Evolutionary conservation across 1,140 invertebrate species (phyloP).

Genomic region (Drosophila nebulosa): DNA sequence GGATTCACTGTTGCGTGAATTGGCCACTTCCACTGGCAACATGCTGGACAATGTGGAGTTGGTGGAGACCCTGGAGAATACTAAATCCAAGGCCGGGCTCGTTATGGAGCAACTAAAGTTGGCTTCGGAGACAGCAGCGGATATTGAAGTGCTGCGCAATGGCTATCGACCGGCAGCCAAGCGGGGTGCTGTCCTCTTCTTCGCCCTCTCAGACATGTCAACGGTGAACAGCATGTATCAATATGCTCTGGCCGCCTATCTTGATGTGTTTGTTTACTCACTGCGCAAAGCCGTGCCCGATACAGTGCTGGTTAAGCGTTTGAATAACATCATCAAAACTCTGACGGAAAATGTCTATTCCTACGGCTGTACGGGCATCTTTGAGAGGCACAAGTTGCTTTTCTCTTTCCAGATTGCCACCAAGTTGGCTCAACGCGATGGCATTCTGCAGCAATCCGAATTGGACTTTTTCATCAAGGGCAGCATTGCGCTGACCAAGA

Average conservation of each 20-base stretch:
- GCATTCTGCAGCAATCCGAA: slow-evolving; percentile 85
- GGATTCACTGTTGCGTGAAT: slow-evolving; percentile 89
- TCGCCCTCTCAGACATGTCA: slow-evolving; percentile 93
- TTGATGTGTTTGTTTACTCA: slow-evolving; percentile 90
- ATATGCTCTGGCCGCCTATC: slow-evolving; percentile 90
- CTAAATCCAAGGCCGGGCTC: slow-evolving; percentile 91
- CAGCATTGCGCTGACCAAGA: slow-evolving; percentile 88
- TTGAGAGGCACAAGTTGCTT: slow-evolving; percentile 93
- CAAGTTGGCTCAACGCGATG: slow-evolving; percentile 88
- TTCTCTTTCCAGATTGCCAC: slow-evolving; percentile 95
- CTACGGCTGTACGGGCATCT: slow-evolving; percentile 94
- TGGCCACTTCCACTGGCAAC: slow-evolving; percentile 92
- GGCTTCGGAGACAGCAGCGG: slow-evolving; percentile 85
- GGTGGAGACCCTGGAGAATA: slow-evolving; percentile 92
- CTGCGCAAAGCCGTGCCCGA: slow-evolving; percentile 90
- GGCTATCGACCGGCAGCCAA: slow-evolving; percentile 91
- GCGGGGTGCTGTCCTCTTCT: slow-evolving; percentile 93
- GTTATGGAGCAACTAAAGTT: slow-evolving; percentile 88
- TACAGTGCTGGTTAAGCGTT: slow-evolving; percentile 85
- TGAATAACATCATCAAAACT: slow-evolving; percentile 91
- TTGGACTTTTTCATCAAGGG: slow-evolving; percentile 96
- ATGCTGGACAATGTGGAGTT: slow-evolving; percentile 95
- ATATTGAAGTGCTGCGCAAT: slow-evolving; percentile 91
- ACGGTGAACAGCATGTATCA: slow-evolving; percentile 95
- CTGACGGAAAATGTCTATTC: slow-evolving; percentile 93